Conservation (phyloP, 2,113 vertebrate species). For the Sinocyclocheilus maitianheensis region DNA sequence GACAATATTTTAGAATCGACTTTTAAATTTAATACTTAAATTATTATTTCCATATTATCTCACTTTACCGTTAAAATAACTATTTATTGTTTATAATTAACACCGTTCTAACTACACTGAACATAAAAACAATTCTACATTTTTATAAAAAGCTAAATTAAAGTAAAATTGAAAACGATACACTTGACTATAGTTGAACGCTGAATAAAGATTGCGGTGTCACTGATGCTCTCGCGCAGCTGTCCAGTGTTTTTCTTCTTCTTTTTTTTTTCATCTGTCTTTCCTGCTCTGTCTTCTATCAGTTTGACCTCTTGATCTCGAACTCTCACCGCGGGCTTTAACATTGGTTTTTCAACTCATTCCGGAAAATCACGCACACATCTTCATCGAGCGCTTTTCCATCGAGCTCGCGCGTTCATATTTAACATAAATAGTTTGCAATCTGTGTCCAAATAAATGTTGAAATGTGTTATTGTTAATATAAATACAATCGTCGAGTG, state of each 20-base stretch:
- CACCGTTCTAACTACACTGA: too few species aligned
- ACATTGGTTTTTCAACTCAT: conserved; percentile 87
- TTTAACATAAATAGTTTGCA: conserved; percentile 19
- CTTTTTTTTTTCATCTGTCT: conserved; percentile 40
- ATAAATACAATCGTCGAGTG: conserved; percentile 6
- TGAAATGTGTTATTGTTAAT: conserved; percentile 4
- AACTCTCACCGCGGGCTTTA: conserved; percentile 80
- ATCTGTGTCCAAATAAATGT: neutral
- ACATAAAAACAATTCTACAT: too few species aligned
- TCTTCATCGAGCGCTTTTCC: conserved; percentile 75
- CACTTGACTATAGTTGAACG: too few species aligned
- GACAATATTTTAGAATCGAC: neutral
- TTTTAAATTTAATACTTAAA: too few species aligned
- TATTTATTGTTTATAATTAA: too few species aligned
- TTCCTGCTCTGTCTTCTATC: conserved; percentile 75
- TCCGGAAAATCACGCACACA: conserved; percentile 82
- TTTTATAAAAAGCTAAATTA: too few species aligned
- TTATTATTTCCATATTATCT: too few species aligned
- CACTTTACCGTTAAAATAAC: too few species aligned
- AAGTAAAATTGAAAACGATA: too few species aligned
- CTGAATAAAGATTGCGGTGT: neutral
- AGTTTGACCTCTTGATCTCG: conserved; percentile 82
- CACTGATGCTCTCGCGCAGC: conserved; percentile 72
- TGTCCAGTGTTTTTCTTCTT: conserved; percentile 62
- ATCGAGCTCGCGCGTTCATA: conserved; percentile 33